Conservation (phyloP, 2,888 invertebrate genomes). For the Dexiosoma caninum region DNA sequence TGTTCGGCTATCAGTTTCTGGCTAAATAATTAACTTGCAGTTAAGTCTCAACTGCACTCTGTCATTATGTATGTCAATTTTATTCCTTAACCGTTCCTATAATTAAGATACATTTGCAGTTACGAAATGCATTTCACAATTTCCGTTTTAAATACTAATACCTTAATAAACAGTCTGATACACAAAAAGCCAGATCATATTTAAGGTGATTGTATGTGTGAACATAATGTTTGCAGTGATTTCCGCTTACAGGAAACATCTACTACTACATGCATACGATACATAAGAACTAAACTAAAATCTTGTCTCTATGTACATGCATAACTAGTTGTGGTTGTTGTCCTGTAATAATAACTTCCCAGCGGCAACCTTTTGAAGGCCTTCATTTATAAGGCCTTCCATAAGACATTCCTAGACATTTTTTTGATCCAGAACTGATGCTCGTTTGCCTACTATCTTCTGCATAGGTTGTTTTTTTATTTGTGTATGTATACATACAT, state of each 20-base stretch:
- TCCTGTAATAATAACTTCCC: constrained; percentile 9
- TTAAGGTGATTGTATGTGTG: constrained; percentile 21
- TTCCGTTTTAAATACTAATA: constrained; percentile 41
- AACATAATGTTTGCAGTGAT: constrained; percentile 40
- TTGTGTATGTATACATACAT: not conserved
- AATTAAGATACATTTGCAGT: constrained; percentile 26
- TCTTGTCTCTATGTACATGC: not conserved
- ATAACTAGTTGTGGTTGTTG: constrained; percentile 21
- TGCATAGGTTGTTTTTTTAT: too few relatives aligned
- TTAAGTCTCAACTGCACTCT: not conserved
- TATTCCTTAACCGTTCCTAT: not conserved
- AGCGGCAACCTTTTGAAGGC: too few relatives aligned
- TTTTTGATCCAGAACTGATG: too few relatives aligned
- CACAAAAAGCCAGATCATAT: not conserved
- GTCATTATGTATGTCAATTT: constrained; percentile 9
- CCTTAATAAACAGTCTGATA: constrained; percentile 1
- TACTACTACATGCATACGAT: too few relatives aligned
- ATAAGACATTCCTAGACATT: too few relatives aligned
- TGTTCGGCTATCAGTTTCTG: not conserved
- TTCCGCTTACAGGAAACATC: constrained; percentile 52
- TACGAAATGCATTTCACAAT: constrained; percentile 52
- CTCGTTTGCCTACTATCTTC: too few relatives aligned
- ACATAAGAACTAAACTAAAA: constrained; percentile 18
- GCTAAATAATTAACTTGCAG: not conserved
- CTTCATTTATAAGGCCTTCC: too few relatives aligned